Conservation (phyloP, 2,888 invertebrate genomes). For the Bombylius major region DNA sequence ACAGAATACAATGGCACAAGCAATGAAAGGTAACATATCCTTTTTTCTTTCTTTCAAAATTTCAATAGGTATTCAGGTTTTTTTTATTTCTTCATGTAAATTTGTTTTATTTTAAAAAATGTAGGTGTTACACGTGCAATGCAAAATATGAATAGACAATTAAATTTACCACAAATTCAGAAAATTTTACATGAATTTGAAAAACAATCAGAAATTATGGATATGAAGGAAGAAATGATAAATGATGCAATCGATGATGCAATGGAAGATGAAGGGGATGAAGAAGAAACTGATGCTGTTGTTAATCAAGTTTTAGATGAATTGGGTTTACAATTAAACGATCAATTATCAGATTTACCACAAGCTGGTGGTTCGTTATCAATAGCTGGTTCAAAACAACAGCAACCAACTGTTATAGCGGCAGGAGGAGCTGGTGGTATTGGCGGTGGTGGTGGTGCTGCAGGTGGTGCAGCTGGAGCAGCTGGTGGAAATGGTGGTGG, state of each 20-base stretch:
- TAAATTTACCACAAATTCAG: constrained; percentile 98
- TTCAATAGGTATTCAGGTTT: too few relatives aligned
- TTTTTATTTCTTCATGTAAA: background rate
- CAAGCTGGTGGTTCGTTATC: constrained; percentile 44
- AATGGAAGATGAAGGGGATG: constrained; percentile 96
- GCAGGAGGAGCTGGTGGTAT: constrained; percentile 33
- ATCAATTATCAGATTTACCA: constrained; percentile 83
- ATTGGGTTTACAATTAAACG: constrained; percentile 86
- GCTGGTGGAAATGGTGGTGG: constrained; percentile 38
- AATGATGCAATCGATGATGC: constrained; percentile 99
- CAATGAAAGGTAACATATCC: constrained; percentile 65
- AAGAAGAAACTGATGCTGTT: constrained; percentile 93
- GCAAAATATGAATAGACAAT: constrained; percentile 93
- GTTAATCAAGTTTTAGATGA: constrained; percentile 96
- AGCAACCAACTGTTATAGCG: constrained; percentile 44
- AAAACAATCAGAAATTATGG: constrained; percentile 99
- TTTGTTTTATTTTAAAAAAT: background rate
- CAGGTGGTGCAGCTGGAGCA: constrained; percentile 44
- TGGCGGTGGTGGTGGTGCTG: constrained; percentile 33
- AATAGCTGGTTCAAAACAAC: constrained; percentile 46
- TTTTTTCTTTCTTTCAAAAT: too few relatives aligned
- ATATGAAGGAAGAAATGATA: constrained; percentile 99
- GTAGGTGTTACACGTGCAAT: constrained; percentile 87
- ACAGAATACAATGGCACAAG: constrained; percentile 98
- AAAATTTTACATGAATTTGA: constrained; percentile 96